These are phyloP conservation scores for Podarcis muralis DNA, from an alignment of 2,113 vertebrate genomes.

Conservation along the genomic window DNA sequence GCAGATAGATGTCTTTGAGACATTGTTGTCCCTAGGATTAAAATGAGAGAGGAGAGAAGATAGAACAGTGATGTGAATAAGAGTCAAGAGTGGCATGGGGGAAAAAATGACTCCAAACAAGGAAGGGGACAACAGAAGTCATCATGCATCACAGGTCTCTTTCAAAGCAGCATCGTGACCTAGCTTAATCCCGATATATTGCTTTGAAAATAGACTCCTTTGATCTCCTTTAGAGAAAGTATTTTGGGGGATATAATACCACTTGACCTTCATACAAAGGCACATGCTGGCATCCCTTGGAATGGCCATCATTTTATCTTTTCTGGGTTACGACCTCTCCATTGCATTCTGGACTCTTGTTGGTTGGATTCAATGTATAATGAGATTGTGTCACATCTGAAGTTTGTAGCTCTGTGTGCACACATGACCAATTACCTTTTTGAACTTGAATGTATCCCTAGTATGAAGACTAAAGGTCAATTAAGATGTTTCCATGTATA, in stretches of 20 bases:
- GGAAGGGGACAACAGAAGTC: conserved; percentile 56
- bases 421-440: background rate
- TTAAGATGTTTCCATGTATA: accelerated
- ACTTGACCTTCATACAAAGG: conserved; percentile 42
- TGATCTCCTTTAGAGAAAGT: conserved; percentile 50
- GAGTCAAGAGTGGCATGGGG: background rate
- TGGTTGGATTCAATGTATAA: conserved; percentile 30
- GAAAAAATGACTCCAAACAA: conserved; percentile 19
- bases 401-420: background rate
- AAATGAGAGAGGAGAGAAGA: conserved; percentile 2
- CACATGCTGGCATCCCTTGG: background rate
- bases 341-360: conserved; percentile 17
- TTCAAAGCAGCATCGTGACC: conserved; percentile 54
- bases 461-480: background rate
- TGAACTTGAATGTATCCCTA: background rate
- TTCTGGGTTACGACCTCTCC: background rate
- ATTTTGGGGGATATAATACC: conserved; percentile 37
- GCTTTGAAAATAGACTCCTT: conserved; percentile 63
- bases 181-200: conserved; percentile 56
- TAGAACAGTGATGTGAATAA: background rate
- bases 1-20: background rate
- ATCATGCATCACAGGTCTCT: conserved; percentile 28
- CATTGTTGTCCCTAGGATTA: conserved; percentile 21
- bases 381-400: background rate
- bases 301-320: conserved; percentile 55